These are phyloP conservation scores for Calyptomena viridis DNA, from an alignment of 2,113 vertebrate genomes.

Conservation along the genomic window DNA sequence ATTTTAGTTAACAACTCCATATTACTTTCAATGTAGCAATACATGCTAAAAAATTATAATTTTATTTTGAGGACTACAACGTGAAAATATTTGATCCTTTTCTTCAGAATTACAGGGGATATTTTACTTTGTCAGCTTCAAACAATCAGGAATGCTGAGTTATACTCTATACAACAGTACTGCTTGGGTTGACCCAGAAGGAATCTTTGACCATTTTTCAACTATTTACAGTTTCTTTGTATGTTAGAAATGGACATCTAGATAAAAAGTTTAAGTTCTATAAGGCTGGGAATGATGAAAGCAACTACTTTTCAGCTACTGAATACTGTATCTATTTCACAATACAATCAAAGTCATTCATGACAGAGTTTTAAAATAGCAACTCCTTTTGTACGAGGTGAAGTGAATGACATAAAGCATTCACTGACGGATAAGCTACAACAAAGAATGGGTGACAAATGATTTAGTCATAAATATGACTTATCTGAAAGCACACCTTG, in stretches of 20 bases:
- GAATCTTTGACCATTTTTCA: neutral
- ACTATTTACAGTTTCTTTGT: neutral
- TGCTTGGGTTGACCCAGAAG: neutral
- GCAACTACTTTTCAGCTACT: neutral
- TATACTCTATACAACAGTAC: neutral
- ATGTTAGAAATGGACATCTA: neutral
- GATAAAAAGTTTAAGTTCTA: neutral
- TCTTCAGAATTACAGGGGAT: neutral
- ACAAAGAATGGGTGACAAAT: neutral
- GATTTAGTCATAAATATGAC: constrained; percentile 17
- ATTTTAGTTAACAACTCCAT: neutral
- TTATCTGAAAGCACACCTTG: constrained; percentile 12
- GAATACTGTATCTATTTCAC: neutral
- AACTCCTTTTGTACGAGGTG: neutral
- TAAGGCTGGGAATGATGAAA: neutral
- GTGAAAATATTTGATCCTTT: neutral
- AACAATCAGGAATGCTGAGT: neutral
- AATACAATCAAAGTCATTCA: neutral
- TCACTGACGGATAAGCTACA: neutral
- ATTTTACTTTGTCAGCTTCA: neutral
- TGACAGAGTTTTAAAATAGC: neutral
- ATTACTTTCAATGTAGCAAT: neutral
- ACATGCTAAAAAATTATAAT: neutral
- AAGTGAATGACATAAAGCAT: neutral
- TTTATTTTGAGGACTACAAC: neutral